Base-by-base conservation (phyloP, 2,888 invertebrate species). In the Prionchulus punctatus region DNA sequence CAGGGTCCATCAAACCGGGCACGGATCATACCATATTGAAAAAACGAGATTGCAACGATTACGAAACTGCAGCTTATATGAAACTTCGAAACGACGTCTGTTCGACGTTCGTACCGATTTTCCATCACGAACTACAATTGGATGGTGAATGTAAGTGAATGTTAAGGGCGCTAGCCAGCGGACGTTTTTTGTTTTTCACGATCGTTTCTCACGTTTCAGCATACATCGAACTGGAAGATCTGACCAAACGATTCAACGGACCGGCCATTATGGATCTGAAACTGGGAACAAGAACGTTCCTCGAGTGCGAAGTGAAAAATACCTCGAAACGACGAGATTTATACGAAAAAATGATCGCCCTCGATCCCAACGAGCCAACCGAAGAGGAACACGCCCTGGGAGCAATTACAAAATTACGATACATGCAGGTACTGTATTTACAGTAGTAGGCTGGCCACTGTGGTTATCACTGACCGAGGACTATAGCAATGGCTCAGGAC, bases 181-280 rank as follows among this genome's bases (percentile, higher is more conserved):
- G n/a, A n/a, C n/a, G n/a, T n/a, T n/a, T n/a, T n/a, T n/a, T n/a
- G n/a, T n/a, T n/a, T n/a, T n/a, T n/a, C n/a, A n/a, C n/a, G n/a
- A n/a, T n/a, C n/a, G n/a, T n/a, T n/a, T n/a, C n/a, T 23, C 4
- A 45, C 45, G 12, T 45, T 45, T 45, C 45, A 77, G 77, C 71
- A 62, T 96, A 89, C 74, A 90, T 96, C 67, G 92, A 94, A 74
- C 81, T 96, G 60, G 90, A 94, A 75, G 91, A 96, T 73, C 78
- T 96, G 25, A 76, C 92, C 27, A 84, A 86, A 66, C 86, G 86
- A 57, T 94, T 92, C 74, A 78, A 79, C 67, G 86, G 92, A 74
- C 91, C 91, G 0, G 84, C 85, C 68, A 89, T 96, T 1, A 92
- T 96, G 83, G 96, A 96, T 73, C 84, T 96, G 59, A 96, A 96